Evolutionary conservation across 1,140 invertebrate species (phyloP).

Genomic region (Homalodisca vitripennis): DNA sequence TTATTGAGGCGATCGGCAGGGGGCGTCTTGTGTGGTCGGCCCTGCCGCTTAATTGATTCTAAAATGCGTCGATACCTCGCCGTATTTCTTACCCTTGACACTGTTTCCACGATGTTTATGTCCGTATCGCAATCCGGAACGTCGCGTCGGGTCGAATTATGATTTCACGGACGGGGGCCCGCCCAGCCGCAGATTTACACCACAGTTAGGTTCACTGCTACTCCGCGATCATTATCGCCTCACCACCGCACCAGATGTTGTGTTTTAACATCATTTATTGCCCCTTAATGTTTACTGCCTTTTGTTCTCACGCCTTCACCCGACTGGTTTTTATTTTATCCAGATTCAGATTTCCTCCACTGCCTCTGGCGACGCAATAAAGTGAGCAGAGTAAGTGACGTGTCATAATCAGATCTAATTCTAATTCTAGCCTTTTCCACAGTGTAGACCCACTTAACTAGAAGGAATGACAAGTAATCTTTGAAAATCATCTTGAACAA

Average conservation of each 20-base stretch:
- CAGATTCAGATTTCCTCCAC: neutral
- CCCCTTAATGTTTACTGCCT: neutral
- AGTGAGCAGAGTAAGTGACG: too few species aligned
- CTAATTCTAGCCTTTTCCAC: too few species aligned
- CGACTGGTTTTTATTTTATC: neutral
- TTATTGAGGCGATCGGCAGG: conserved; percentile 8
- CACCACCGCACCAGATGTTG: neutral
- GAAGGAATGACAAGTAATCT: too few species aligned
- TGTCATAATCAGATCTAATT: too few species aligned
- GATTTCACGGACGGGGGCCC: conserved; percentile 1
- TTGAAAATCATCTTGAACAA: too few species aligned
- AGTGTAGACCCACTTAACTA: too few species aligned
- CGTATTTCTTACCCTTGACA: neutral
- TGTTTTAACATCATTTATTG: neutral
- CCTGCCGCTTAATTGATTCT: conserved; percentile 3
- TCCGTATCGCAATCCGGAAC: too few species aligned
- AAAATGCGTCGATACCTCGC: neutral
- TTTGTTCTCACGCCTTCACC: conserved; percentile 1
- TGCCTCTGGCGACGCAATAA: too few species aligned
- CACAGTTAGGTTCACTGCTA: neutral
- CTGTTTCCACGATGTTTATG: too few species aligned
- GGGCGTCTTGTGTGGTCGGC: neutral
- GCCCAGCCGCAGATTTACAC: neutral
- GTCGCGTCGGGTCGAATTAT: conserved; percentile 12
- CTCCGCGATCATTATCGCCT: neutral